Percentiles rank a stretch among this genome's conserved stretches.
phyloP scores from a whole-genome alignment of 2,888 invertebrate genomes.

The Lacanobia wlatinum region DNA sequence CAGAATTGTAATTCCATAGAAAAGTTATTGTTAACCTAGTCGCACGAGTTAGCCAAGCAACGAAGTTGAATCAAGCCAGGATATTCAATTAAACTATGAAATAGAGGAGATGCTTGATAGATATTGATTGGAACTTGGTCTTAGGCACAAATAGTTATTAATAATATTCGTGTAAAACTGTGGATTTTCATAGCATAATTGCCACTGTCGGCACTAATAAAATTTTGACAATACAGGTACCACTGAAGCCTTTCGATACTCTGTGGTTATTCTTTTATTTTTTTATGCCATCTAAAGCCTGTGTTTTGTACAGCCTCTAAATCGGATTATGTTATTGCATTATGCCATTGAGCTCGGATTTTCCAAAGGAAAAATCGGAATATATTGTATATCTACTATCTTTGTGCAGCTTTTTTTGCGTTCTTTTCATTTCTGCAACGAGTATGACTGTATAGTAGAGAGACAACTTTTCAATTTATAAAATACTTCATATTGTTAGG shows the following conservation, averaged over 20 bases:
- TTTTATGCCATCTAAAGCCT: background rate
- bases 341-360: constrained; percentile 8
- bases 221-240: background rate
- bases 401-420: background rate
- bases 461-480: background rate
- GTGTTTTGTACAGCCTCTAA: constrained; percentile 21
- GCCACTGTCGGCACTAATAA: background rate
- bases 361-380: constrained; percentile 12
- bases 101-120: background rate
- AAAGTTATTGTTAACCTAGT: background rate
- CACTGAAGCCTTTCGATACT: background rate
- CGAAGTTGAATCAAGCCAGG: background rate
- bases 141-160: too few species aligned
- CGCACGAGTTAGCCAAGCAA: background rate
- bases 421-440: background rate
- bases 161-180: too few species aligned
- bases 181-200: background rate
- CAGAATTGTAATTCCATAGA: background rate
- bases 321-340: constrained; percentile 38
- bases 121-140: too few species aligned
- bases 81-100: constrained; percentile 7
- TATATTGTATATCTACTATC: background rate
- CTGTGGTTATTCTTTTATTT: constrained; percentile 4
- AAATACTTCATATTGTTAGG: too few species aligned
- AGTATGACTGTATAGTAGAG: background rate